Evolutionary conservation across 2,888 invertebrate genomes (phyloP), one percentile per base, ranked within the genome.

Genomic region (Melangyna quadrimaculata): DNA sequence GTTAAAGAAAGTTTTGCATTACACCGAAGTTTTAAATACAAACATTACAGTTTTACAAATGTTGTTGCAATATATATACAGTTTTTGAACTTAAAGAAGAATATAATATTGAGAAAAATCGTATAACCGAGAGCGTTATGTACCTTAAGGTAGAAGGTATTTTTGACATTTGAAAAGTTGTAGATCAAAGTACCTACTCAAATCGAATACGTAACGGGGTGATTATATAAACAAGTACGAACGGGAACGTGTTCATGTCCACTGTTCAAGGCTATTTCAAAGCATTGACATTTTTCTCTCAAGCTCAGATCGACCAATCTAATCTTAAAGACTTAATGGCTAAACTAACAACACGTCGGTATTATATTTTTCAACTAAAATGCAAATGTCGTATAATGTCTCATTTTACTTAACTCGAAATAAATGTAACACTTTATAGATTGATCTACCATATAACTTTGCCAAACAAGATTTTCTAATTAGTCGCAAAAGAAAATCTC

Each of bases 391-490:
- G 14, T 43, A 43, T 70, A 55, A 53, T 70, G 70, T 70, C 70
- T 70, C 55, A 55, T 70, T 55, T 55, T 53, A 55, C 29, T 70
- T 70, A 55, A 57, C 29, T 43, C 10, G 8, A 70, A 70, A 40
- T 55, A 43, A 70, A 43, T 70, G 35, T 22, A 65, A 67, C 67
- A 24, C 48, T 19, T 17, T 9, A 22, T 6, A 59, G 59, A 67
- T 65, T 65, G 65, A 65, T 65, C 45, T 61, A 24, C 29, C 17
- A 22, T 22, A 59, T 24, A 27, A 70, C 55, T 57, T 29, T 40
- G 29, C 55, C 29, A 70, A 70, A 70, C 70, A 70, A 70, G 70
- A 55, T 57, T 70, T 70, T 70, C 70, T 70, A 55, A 70, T 70
- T 70, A 70, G 40, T 53, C 55, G 6, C 3, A 10, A 29, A 24